These are phyloP conservation scores for Heliocidaris tuberculata DNA, from an alignment of 35 echinoderm and acorn worm species.

Conservation along the genomic window DNA sequence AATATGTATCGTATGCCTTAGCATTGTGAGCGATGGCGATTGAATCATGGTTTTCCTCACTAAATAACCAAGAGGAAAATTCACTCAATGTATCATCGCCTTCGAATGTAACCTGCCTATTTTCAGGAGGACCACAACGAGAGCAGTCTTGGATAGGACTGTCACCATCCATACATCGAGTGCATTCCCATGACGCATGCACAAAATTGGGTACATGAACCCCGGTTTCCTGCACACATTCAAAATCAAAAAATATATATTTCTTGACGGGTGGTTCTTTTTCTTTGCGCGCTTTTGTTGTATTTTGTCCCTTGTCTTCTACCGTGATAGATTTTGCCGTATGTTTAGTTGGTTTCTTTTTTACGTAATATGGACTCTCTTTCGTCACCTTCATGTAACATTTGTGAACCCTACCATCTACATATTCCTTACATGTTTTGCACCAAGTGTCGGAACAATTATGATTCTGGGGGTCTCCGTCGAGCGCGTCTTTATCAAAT, in stretches of 20 bases:
- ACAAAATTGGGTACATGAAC: conserved; percentile 57
- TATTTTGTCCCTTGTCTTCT: neutral
- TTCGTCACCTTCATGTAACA: conserved; percentile 26
- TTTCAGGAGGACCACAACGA: conserved; percentile 27
- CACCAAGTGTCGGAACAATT: neutral
- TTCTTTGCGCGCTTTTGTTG: neutral
- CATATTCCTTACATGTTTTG: conserved; percentile 4
- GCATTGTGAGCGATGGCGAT: conserved; percentile 66
- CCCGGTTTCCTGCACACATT: conserved; percentile 55
- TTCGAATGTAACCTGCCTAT: conserved; percentile 44
- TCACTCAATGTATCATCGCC: conserved; percentile 23
- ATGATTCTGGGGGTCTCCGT: neutral
- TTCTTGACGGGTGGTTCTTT: conserved; percentile 2
- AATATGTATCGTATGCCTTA: conserved; percentile 65
- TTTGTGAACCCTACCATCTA: neutral
- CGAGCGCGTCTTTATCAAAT: neutral
- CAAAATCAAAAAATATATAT: conserved; percentile 68
- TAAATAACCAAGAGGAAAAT: conserved; percentile 54
- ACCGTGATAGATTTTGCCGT: neutral
- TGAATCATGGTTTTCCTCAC: conserved; percentile 27
- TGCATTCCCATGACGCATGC: conserved; percentile 47
- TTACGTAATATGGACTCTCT: neutral
- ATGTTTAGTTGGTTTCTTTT: too few species aligned
- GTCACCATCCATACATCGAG: conserved; percentile 1
- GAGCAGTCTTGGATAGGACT: neutral